Percentiles rank a stretch among this genome's conserved stretches.
phyloP scores from a whole-genome alignment of 2,113 vertebrate genomes.

The Vimba vimba region DNA sequence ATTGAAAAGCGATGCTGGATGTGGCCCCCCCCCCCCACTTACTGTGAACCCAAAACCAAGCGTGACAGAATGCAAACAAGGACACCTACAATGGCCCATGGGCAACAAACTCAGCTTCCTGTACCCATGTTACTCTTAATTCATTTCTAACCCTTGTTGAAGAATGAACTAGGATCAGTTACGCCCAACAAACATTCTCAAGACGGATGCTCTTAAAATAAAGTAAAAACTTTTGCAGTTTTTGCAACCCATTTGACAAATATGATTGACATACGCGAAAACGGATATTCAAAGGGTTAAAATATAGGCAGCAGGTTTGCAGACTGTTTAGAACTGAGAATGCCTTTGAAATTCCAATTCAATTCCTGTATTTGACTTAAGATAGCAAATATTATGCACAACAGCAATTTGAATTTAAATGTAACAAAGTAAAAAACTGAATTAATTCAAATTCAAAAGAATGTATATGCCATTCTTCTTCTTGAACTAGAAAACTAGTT shows the following conservation, averaged over 20 bases:
- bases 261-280: not conserved
- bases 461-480: too few relatives aligned
- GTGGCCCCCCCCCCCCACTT: conserved; percentile 53
- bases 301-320: too few relatives aligned
- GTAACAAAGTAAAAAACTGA: too few relatives aligned
- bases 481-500: too few relatives aligned
- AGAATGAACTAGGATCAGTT: not conserved
- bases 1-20: conserved; percentile 60
- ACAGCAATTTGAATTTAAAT: too few relatives aligned
- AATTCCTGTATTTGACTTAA: too few relatives aligned
- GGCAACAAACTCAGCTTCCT: not conserved
- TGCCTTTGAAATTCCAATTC: too few relatives aligned
- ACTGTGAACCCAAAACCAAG: conserved; percentile 46
- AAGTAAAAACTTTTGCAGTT: not conserved
- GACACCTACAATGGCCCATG: conserved; percentile 28
- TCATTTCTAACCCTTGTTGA: not conserved
- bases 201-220: not conserved
- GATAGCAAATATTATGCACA: too few relatives aligned
- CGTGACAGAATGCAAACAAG: conserved; percentile 51
- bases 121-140: conserved; percentile 11
- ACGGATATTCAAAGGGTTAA: not conserved
- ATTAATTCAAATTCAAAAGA: too few relatives aligned
- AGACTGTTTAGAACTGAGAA: too few relatives aligned
- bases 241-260: not conserved
- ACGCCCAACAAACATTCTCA: not conserved